Conservation (phyloP, 2,888 invertebrate genomes). For the Tachina grossa region DNA sequence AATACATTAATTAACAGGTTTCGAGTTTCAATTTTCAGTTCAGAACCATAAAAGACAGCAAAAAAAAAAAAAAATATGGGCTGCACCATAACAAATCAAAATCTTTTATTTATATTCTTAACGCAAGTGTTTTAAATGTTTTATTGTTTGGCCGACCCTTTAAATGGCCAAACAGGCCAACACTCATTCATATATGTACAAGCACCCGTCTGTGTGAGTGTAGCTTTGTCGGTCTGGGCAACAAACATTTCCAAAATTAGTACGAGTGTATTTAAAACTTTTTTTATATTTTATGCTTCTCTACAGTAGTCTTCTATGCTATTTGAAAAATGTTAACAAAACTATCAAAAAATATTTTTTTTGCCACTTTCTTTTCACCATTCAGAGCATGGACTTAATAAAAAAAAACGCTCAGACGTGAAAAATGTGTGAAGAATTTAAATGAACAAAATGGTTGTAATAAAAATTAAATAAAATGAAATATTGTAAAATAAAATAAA, state of each 20-base stretch:
- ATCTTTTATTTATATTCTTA: not conserved
- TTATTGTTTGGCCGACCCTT: not conserved
- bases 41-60: not conserved
- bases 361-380: conserved; percentile 5
- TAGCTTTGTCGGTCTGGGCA: not conserved
- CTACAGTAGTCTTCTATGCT: not conserved
- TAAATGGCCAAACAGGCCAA: not conserved
- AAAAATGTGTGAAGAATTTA: not conserved
- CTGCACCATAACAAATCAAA: not conserved
- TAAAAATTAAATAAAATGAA: too few relatives aligned
- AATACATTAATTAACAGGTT: conserved; percentile 57
- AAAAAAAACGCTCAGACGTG: not conserved
- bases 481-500: too few relatives aligned
- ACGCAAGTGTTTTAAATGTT: not conserved
- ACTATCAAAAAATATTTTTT: too few relatives aligned
- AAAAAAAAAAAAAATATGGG: not conserved
- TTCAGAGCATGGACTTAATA: not conserved
- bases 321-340: not conserved
- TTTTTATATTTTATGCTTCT: not conserved
- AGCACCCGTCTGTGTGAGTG: not conserved
- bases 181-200: not conserved
- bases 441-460: too few relatives aligned
- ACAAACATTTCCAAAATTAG: not conserved
- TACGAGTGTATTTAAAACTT: not conserved
- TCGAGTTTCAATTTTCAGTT: conserved; percentile 11